Base-by-base conservation (phyloP, 2,888 invertebrate species). In the Troides aeacus region DNA sequence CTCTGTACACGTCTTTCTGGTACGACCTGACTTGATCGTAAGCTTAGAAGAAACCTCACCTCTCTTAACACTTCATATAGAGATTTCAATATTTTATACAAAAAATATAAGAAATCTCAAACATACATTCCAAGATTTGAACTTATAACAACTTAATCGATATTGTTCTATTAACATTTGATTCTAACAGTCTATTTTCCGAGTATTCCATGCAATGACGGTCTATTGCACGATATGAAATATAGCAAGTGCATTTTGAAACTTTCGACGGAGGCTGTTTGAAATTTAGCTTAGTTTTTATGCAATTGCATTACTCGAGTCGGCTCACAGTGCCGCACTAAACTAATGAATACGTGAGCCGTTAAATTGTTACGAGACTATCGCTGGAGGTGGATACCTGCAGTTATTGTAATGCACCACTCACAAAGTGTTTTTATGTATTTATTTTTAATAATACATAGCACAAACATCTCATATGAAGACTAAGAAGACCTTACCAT, bases 221-320 rank as follows among this genome's bases (percentile, higher is more conserved):
- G 8, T 21, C 24, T 50, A 50, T 62, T 62, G 46, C 50, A 24
- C 46, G 23, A 62, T 62, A 50, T 62, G 46, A 50, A 62, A 46
- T 62, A 62, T 50, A 62, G 24, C 62, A 62, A 39, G 24, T 59
- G 8, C n/a, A 59, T 42, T 1, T 62, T 17, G 62, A 62, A 12
- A 62, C 21, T 62, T 62, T 21, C 24, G 62, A 50, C 24, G 23
- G 62, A 1, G 46, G 21, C 62, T 18, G 24, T 53, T 36, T 24
- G 30, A 53, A 64, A 56, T 30, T 24, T 36, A 64, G 21, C 18
- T 8, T 53, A 3, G 30, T 30, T 56, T 64, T 64, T 56, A 56
- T 64, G 64, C 53, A 64, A 64, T 36, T 53, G 53, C n/a, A 56
- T 64, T 64, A 56, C 64, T 56, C 8, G 56, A 64, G 64, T 10